phyloP scores from a whole-genome alignment of 2,113 vertebrate species.

The Excalfactoria chinensis region DNA sequence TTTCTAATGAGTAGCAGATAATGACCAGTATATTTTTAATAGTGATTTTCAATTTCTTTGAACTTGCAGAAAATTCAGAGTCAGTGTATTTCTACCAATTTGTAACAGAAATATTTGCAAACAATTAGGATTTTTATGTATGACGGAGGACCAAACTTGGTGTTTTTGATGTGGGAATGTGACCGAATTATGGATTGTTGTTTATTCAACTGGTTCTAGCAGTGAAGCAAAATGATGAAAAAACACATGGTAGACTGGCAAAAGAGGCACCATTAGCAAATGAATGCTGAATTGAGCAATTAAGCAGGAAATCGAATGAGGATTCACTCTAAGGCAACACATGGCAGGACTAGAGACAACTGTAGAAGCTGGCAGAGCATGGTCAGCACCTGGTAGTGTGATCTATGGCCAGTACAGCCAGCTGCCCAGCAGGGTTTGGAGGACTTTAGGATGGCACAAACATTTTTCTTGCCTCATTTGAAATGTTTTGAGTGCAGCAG shows the following conservation, averaged over 20 bases:
- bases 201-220: conserved; percentile 8
- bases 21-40: neutral
- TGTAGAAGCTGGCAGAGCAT: conserved; percentile 9
- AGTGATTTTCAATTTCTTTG: neutral
- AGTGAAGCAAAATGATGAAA: neutral
- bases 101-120: neutral
- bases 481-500: neutral
- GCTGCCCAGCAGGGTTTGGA: neutral
- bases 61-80: neutral
- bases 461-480: neutral
- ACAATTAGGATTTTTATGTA: neutral
- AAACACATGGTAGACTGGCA: conserved; percentile 21
- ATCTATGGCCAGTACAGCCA: neutral
- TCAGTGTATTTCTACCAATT: neutral
- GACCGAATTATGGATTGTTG: neutral
- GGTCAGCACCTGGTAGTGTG: neutral
- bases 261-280: neutral
- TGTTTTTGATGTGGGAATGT: neutral
- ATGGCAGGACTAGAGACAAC: conserved; percentile 28
- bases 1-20: neutral
- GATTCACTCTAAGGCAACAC: neutral
- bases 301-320: conserved; percentile 33
- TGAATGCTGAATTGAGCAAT: conserved; percentile 15
- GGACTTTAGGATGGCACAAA: neutral
- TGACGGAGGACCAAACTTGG: neutral